Evolutionary conservation across 1,140 invertebrate species (phyloP).

Genomic region (Rhysida immarginata): DNA sequence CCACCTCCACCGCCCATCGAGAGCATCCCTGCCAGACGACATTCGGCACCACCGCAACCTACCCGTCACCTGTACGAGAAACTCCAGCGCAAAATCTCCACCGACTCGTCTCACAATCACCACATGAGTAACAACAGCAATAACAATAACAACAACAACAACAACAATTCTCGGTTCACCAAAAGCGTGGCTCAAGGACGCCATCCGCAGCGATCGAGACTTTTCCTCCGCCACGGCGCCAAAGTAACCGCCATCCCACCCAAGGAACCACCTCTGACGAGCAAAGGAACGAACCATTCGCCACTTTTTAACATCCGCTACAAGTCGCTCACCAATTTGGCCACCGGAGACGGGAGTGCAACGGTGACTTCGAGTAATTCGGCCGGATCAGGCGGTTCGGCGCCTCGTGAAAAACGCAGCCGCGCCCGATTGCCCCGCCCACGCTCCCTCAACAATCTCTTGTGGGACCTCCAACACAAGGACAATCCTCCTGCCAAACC

Average conservation of each 20-base stretch:
- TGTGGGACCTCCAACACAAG: conserved; percentile 43
- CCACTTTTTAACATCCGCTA: conserved; percentile 67
- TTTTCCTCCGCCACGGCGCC: conserved; percentile 10
- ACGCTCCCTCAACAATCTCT: conserved; percentile 66
- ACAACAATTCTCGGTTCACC: conserved; percentile 9
- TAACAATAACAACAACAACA: conserved; percentile 4
- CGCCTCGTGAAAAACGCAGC: conserved; percentile 37
- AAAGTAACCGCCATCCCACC: background rate
- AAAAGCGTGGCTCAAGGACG: conserved; percentile 12
- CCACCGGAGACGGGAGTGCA: conserved; percentile 53
- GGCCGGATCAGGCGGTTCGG: conserved; percentile 52
- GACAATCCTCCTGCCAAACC: background rate
- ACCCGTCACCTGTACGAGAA: background rate
- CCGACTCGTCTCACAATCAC: too few relatives aligned
- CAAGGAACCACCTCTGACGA: conserved; percentile 34
- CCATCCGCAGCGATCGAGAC: conserved; percentile 5
- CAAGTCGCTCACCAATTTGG: conserved; percentile 62
- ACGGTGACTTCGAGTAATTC: conserved; percentile 76
- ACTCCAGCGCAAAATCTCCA: too few relatives aligned
- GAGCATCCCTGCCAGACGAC: conserved; percentile 16
- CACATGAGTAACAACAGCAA: too few relatives aligned
- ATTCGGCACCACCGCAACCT: conserved; percentile 5
- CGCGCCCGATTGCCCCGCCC: conserved; percentile 35
- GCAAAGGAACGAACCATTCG: conserved; percentile 44
- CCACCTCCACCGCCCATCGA: conserved; percentile 20